phyloP scores from a whole-genome alignment of 2,113 vertebrate species.

The Corvus hawaiiensis region DNA sequence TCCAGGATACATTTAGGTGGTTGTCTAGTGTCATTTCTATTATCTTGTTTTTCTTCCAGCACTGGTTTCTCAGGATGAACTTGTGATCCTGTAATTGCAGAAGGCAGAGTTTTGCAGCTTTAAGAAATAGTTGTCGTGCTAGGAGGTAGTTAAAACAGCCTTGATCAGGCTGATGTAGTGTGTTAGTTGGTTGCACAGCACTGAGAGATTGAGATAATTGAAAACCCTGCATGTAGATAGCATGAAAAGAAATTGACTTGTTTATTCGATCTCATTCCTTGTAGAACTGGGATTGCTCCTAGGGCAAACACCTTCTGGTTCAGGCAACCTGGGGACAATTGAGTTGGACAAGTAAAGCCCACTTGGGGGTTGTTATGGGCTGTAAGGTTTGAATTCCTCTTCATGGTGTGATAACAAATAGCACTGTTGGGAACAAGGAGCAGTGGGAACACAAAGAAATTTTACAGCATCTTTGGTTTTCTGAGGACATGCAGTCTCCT shows the following conservation, averaged over 20 bases:
- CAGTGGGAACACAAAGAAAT: neutral
- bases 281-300: neutral
- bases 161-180: neutral
- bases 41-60: neutral
- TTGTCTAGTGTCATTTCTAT: neutral
- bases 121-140: neutral
- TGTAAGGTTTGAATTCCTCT: neutral
- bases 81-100: constrained; percentile 9
- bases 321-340: neutral
- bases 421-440: neutral
- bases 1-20: neutral
- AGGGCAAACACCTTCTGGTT: neutral
- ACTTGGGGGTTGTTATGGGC: neutral
- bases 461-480: neutral
- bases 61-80: constrained; percentile 32
- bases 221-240: neutral
- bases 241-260: neutral
- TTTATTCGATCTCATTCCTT: neutral
- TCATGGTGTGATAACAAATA: neutral
- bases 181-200: neutral
- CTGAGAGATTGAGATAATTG: neutral
- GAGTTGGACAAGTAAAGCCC: neutral
- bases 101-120: neutral
- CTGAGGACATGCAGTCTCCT: neutral
- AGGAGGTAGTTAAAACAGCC: neutral